These are phyloP conservation scores for Zygaena filipendulae DNA, from an alignment of 2,888 invertebrate species.

Conservation along the genomic window DNA sequence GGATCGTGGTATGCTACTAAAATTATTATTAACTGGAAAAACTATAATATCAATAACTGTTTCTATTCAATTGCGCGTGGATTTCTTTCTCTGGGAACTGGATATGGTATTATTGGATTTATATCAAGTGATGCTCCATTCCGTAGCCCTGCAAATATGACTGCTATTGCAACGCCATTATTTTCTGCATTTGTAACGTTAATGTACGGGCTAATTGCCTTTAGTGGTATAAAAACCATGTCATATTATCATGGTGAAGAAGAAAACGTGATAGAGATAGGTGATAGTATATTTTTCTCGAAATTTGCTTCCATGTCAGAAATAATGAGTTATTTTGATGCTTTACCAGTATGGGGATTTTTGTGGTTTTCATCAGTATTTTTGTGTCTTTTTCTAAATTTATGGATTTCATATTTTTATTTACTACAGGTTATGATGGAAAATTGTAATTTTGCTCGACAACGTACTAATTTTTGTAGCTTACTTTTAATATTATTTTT, in stretches of 20 bases:
- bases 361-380: conserved; percentile 41
- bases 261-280: conserved; percentile 40
- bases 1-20: conserved; percentile 45
- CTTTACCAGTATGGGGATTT: conserved; percentile 37
- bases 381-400: conserved; percentile 32
- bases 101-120: conserved; percentile 38
- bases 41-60: conserved; percentile 21
- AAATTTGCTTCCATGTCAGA: conserved; percentile 40
- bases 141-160: conserved; percentile 52
- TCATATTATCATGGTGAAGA: conserved; percentile 52
- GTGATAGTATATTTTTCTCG: conserved; percentile 29
- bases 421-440: conserved; percentile 27
- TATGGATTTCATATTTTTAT: conserved; percentile 39
- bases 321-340: conserved; percentile 41
- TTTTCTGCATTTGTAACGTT: conserved; percentile 30
- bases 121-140: conserved; percentile 39
- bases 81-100: conserved; percentile 35
- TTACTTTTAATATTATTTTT: conserved; percentile 23
- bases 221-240: conserved; percentile 46
- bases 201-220: conserved; percentile 33
- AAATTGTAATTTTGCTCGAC: conserved; percentile 18
- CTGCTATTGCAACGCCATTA: conserved; percentile 34
- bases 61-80: conserved; percentile 28
- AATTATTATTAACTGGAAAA: conserved; percentile 25
- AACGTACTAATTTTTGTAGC: conserved; percentile 25